These are phyloP conservation scores for Pithys albifrons DNA, from an alignment of 2,113 vertebrate species.

Conservation along the genomic window DNA sequence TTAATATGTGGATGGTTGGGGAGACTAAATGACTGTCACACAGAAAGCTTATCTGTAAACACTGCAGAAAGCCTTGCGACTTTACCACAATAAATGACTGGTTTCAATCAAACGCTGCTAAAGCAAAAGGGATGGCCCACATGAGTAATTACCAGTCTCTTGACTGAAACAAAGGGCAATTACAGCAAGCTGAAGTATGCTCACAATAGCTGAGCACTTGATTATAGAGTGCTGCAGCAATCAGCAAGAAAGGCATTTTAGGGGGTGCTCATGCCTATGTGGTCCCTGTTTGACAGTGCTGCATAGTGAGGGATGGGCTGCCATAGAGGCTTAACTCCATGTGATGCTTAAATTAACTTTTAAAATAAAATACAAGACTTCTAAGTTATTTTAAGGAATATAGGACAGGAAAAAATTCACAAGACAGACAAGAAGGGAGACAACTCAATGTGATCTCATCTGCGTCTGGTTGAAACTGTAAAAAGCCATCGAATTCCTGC, in stretches of 20 bases:
- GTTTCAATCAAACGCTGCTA: constrained; percentile 73
- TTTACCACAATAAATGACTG: constrained; percentile 72
- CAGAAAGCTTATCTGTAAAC: constrained; percentile 75
- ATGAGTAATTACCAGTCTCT: constrained; percentile 73
- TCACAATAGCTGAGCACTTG: constrained; percentile 48
- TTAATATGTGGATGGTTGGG: constrained; percentile 67
- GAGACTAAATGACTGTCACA: constrained; percentile 64
- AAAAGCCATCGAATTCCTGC: not conserved
- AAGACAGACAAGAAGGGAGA: not conserved
- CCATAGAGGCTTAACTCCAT: not conserved
- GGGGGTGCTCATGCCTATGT: not conserved
- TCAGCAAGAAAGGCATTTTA: not conserved
- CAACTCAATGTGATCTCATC: not conserved
- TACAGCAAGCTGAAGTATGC: constrained; percentile 55
- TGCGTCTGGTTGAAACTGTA: not conserved
- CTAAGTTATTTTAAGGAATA: not conserved
- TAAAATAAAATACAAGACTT: not conserved
- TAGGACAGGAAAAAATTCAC: not conserved
- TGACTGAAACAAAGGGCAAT: constrained; percentile 74
- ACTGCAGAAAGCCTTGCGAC: constrained; percentile 59
- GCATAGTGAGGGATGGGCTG: not conserved
- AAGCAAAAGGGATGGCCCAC: constrained; percentile 66
- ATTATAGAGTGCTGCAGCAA: constrained; percentile 51
- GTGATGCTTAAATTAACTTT: not conserved
- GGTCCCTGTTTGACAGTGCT: not conserved